Conservation (phyloP, 2,113 vertebrate species). For the Equus quagga region DNA sequence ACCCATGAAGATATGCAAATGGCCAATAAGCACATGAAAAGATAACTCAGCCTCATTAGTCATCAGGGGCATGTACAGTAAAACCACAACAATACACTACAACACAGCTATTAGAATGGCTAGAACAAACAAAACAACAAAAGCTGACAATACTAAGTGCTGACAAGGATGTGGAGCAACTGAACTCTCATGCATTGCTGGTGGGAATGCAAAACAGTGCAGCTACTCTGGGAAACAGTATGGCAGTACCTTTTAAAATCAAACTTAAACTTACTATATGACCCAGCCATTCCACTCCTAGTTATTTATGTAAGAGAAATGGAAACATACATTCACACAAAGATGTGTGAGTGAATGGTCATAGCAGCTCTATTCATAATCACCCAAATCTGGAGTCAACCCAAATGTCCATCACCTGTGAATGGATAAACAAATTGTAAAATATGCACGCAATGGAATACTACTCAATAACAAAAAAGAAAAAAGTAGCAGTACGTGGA, state of each 20-base stretch:
- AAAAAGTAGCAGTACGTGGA: not conserved
- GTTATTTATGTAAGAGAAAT: not conserved
- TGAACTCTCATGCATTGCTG: rapidly evolving
- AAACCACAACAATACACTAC: not conserved
- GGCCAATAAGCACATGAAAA: not conserved
- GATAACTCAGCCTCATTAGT: not conserved
- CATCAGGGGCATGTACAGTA: not conserved
- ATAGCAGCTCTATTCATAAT: not conserved
- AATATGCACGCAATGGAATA: not conserved
- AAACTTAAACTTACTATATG: not conserved
- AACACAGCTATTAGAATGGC: not conserved
- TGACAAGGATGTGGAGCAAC: not conserved
- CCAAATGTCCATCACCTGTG: not conserved
- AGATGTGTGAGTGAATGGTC: too few species aligned
- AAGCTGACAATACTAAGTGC: too few species aligned
- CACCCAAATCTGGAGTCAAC: not conserved
- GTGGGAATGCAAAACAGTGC: not conserved
- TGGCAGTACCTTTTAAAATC: not conserved
- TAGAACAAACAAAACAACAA: too few species aligned
- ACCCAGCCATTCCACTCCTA: not conserved
- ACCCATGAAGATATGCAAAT: not conserved
- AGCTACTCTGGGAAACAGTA: not conserved
- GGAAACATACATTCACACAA: not conserved
- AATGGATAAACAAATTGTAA: not conserved
- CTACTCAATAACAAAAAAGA: not conserved